A percentile compares a stretch with the other conserved stretches of the same genome.
These are phyloP conservation scores for Cydia amplana DNA, from an alignment of 1,140 invertebrate genomes.

Conservation along the genomic window DNA sequence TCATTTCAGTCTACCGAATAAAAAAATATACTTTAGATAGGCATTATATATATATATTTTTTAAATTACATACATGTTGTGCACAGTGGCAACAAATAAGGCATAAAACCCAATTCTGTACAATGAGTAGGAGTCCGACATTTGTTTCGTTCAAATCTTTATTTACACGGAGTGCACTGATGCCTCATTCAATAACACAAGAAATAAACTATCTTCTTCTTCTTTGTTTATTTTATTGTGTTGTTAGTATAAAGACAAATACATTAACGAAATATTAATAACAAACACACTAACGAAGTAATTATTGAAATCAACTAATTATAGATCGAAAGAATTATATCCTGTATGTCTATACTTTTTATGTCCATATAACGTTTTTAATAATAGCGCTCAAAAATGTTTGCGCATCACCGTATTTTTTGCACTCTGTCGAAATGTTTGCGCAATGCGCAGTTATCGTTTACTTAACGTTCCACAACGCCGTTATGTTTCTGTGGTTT, in stretches of 20 bases:
- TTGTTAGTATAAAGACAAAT: background rate
- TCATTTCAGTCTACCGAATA: no score
- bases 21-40: no score
- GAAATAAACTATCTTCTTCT: background rate
- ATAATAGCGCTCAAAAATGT: background rate
- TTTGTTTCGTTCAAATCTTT: background rate
- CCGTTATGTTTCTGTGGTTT: background rate
- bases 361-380: background rate
- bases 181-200: background rate
- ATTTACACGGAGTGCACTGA: no score
- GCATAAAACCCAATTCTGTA: no score
- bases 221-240: background rate
- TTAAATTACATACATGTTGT: no score
- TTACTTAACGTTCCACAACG: constrained; percentile 9
- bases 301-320: background rate
- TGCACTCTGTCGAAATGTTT: background rate
- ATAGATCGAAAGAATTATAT: no score
- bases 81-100: no score
- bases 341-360: background rate
- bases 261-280: background rate
- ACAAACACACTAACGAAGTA: background rate
- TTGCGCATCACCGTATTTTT: background rate
- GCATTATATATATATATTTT: no score
- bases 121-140: no score
- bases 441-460: background rate